Evolutionary conservation across 2,113 vertebrate genomes (phyloP).

Genomic region (Seriola aureovittata): DNA sequence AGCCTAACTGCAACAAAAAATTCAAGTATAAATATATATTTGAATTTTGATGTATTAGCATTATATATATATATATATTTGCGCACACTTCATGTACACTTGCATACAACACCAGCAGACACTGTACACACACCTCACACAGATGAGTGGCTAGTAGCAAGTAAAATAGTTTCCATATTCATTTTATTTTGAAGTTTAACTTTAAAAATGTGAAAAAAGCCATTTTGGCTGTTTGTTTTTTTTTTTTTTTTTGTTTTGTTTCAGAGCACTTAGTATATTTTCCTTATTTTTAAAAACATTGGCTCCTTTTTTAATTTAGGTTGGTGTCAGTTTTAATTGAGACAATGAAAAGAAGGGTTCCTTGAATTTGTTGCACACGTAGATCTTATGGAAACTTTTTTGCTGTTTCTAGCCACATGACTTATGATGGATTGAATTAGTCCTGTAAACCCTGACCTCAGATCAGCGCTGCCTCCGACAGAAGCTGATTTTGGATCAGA

Average conservation of each 20-base stretch:
- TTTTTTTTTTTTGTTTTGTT: constrained; percentile 10
- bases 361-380: neutral
- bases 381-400: constrained; percentile 70
- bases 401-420: constrained; percentile 75
- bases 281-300: constrained; percentile 9
- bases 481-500: constrained; percentile 30
- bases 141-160: constrained; percentile 73
- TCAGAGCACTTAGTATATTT: constrained; percentile 4
- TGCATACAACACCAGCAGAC: constrained; percentile 84
- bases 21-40: constrained; percentile 66
- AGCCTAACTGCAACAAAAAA: constrained; percentile 72
- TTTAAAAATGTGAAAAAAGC: constrained; percentile 6
- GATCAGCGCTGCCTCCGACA: neutral
- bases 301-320: constrained; percentile 7
- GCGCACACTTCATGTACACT: constrained; percentile 82
- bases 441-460: constrained; percentile 34
- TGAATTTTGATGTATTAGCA: constrained; percentile 68
- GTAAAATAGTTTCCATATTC: constrained; percentile 72
- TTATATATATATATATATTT: constrained; percentile 64
- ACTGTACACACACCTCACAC: constrained; percentile 77
- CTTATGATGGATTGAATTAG: constrained; percentile 59
- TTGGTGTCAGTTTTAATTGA: constrained; percentile 17
- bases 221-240: constrained; percentile 36
- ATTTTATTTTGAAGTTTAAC: constrained; percentile 6
- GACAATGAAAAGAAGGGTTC: constrained; percentile 5